Evolutionary conservation across 2,888 invertebrate genomes (phyloP).

Genomic region (Calameuta filiformis): DNA sequence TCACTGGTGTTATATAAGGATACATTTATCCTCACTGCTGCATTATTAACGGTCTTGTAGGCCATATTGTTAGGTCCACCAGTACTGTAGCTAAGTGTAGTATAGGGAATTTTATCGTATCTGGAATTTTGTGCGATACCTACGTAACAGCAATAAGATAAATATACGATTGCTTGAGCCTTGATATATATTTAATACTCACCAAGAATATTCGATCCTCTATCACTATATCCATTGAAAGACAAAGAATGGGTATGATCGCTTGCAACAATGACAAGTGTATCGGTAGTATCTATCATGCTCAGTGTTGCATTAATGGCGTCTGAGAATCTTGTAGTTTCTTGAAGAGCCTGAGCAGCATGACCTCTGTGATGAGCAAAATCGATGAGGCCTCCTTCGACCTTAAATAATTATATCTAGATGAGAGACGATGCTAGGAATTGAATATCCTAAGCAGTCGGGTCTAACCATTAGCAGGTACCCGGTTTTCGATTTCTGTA

Average conservation of each 20-base stretch:
- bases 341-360: slow-evolving; percentile 81
- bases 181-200: slow-evolving; percentile 28
- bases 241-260: slow-evolving; percentile 85
- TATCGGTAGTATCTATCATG: slow-evolving; percentile 73
- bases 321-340: slow-evolving; percentile 82
- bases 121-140: slow-evolving; percentile 74
- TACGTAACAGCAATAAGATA: slow-evolving; percentile 43
- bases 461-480: slow-evolving; percentile 74
- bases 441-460: too few relatives aligned
- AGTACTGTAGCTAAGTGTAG: slow-evolving; percentile 81
- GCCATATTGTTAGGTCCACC: slow-evolving; percentile 75
- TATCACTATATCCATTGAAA: slow-evolving; percentile 81
- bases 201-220: slow-evolving; percentile 80
- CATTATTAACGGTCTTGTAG: slow-evolving; percentile 58
- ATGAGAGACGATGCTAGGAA: neutral
- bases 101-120: slow-evolving; percentile 76
- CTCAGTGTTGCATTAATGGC: slow-evolving; percentile 77
- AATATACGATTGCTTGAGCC: neutral
- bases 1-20: slow-evolving; percentile 68
- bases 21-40: slow-evolving; percentile 72
- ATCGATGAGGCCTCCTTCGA: slow-evolving; percentile 89
- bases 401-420: slow-evolving; percentile 64
- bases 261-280: slow-evolving; percentile 86
- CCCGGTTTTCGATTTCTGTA: slow-evolving; percentile 75
- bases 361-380: slow-evolving; percentile 87